Base-by-base conservation (phyloP, 2,797 vertebrate species). In the Anabas testudineus region DNA sequence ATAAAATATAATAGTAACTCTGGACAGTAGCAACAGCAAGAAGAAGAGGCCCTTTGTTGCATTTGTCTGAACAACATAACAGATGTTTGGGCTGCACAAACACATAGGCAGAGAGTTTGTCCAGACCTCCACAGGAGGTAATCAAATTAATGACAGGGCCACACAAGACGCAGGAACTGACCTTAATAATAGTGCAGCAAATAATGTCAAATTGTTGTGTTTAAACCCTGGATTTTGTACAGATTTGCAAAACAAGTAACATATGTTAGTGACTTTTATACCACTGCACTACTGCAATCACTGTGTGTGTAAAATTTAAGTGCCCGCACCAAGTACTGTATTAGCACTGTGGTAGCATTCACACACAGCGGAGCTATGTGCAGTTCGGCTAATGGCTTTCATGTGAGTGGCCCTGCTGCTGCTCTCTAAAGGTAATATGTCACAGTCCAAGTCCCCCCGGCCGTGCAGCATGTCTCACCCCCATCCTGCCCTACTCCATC, bases 401-500 rank as follows among this genome's bases (percentile, higher is more conserved):
- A 70, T 89, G 84, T 37, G 84, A 88, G 83, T 83, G 85, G 82
- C 71, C 76, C 85, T 80, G 87, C 84, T 84, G 77, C 81, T 70
- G 81, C 89, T 80, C 81, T 78, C 80, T 84, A 82, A 91, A 91
- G 88, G 88, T 87, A 90, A 92, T 91, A 87, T 91, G 93, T 92
- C 91, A 92, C 91, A 92, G 86, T 87, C 89, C 80, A 84, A 81
- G 75, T 86, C 82, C 87, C 87, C 71, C 71, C 69, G 83, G 85
- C 87, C 77, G 53, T 66, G 74, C 32, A 55, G 72, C 56, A 80
- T 81, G 88, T 90, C 91, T 86, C 76, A 54, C 76, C 71, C 51
- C 75, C 68, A 26, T 83, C 81, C 87, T 86, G 72, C 51, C 81
- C 76, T 87, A 88, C 89, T 92, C 89, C 82, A 92, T 93, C 91